Base-by-base conservation (phyloP, 2,797 vertebrate species). In the Pseudocheirus occidentalis region DNA sequence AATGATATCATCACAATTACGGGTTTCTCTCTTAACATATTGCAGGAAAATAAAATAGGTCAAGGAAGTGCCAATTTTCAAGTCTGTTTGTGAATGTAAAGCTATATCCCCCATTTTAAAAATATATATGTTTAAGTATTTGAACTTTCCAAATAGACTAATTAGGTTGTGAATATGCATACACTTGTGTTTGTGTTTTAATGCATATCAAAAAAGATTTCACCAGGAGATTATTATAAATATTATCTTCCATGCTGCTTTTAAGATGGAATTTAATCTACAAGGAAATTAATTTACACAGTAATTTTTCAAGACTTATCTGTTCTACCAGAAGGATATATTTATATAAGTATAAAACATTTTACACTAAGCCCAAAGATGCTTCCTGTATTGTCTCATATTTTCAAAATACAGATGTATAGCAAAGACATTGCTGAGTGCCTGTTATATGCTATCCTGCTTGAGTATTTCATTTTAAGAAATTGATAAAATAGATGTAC, bases 401-500 rank as follows among this genome's bases (percentile, higher is more conserved):
- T 40, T 24, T 95, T 94, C 10, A 87, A 91, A 93, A 96, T 31
- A 94, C 1, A 95, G 34, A 94, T n/a, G 10, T 46, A 7, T 56
- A 62, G 66, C 28, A 93, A 94, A 96, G 52, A 55, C 95, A 56
- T 50, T 21, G 34, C 14, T 55, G 57, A 14, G 6, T 34, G 6
- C 31, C 34, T 95, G 0, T 55, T 92, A 92, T 66, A n/a, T 53
- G 87, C 57, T 62, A 92, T 2, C 53, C 58, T 92, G 1, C 27
- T 34, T 28, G 57, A 93, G 29, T 24, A 54, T 62, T 95, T 94
- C 55, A 87, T 91, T 91, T 90, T 94, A 91, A 94, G 54, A 97
- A 90, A 55, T 18, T 6, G 81, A 92, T 92, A 92, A 90, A 93
- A 81, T 66, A 92, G 87, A 59, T 2, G 40, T 92, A 91, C 10